Conservation (phyloP, 1,140 invertebrate genomes). For the Luehdorfia chinensis region DNA sequence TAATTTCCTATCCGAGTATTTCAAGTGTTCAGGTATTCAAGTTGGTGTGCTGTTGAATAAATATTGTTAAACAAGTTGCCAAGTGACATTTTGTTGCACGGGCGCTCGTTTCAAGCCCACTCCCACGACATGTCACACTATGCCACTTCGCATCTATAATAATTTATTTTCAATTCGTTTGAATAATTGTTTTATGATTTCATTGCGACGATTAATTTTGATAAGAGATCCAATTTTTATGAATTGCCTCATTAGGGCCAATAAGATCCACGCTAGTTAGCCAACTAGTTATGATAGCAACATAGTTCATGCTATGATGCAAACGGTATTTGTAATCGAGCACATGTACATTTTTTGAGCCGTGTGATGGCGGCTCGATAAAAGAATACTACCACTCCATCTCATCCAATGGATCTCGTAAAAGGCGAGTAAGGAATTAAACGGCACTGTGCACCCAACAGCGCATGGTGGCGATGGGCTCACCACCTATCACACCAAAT, state of each 20-base stretch:
- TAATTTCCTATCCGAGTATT: conserved; percentile 60
- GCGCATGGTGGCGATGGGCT: no score
- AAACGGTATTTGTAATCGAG: neutral
- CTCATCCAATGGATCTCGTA: no score
- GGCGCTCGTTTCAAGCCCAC: conserved; percentile 30
- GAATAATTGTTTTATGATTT: conserved; percentile 60
- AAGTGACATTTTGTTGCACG: conserved; percentile 64
- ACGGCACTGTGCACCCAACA: no score
- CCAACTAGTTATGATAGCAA: conserved; percentile 28
- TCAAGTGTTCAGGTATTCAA: conserved; percentile 61
- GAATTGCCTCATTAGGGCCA: conserved; percentile 43
- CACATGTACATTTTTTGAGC: neutral
- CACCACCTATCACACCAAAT: no score
- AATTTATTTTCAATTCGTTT: conserved; percentile 55
- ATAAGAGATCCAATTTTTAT: conserved; percentile 50
- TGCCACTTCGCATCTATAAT: conserved; percentile 36
- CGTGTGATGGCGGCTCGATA: neutral
- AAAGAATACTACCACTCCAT: no score
- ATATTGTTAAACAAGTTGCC: conserved; percentile 68
- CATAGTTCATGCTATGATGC: conserved; percentile 9
- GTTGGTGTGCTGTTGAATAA: conserved; percentile 64
- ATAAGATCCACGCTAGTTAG: conserved; percentile 27
- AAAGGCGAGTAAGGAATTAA: no score
- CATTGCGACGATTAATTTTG: conserved; percentile 56
- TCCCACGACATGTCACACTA: conserved; percentile 46